Percentiles rank a stretch among this genome's conserved stretches.
These are phyloP conservation scores for Teleogryllus oceanicus DNA, from an alignment of 2,888 invertebrate species.

Conservation along the genomic window DNA sequence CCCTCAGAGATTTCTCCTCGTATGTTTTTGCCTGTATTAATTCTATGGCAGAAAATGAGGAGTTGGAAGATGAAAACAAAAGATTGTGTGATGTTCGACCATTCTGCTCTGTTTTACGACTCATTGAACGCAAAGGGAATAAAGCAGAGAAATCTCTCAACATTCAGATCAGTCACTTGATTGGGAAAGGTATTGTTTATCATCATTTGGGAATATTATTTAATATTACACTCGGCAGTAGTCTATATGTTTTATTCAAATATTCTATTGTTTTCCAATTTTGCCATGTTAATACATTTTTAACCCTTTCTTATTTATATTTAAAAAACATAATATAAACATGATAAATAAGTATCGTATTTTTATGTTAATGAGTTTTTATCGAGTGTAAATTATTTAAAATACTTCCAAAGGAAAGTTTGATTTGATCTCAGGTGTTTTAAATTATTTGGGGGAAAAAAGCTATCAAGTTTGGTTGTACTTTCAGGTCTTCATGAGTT, in stretches of 20 bases:
- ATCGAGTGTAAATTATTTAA: constrained; percentile 12
- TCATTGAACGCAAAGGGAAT: constrained; percentile 72
- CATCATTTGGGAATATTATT: constrained; percentile 43
- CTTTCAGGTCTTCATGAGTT: constrained; percentile 68
- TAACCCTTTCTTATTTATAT: not conserved
- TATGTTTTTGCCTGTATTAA: constrained; percentile 82
- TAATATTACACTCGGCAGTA: not conserved
- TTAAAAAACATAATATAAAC: too few relatives aligned
- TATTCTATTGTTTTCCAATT: too few relatives aligned
- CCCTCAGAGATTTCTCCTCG: constrained; percentile 75
- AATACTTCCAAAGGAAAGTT: not conserved
- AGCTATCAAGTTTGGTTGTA: too few relatives aligned
- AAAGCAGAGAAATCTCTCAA: constrained; percentile 75
- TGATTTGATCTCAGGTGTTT: too few relatives aligned
- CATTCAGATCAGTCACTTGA: constrained; percentile 79
- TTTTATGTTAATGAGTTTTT: too few relatives aligned
- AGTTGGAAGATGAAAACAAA: constrained; percentile 79
- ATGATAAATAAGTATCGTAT: too few relatives aligned
- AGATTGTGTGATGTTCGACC: constrained; percentile 83
- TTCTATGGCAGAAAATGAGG: constrained; percentile 73
- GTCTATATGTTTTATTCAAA: not conserved
- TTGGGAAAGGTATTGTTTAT: constrained; percentile 70
- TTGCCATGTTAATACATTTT: not conserved
- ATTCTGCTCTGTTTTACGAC: constrained; percentile 72
- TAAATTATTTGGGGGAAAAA: too few relatives aligned